Base-by-base conservation (phyloP, 1,140 invertebrate genomes). In the Zeugodacus cucurbitae region DNA sequence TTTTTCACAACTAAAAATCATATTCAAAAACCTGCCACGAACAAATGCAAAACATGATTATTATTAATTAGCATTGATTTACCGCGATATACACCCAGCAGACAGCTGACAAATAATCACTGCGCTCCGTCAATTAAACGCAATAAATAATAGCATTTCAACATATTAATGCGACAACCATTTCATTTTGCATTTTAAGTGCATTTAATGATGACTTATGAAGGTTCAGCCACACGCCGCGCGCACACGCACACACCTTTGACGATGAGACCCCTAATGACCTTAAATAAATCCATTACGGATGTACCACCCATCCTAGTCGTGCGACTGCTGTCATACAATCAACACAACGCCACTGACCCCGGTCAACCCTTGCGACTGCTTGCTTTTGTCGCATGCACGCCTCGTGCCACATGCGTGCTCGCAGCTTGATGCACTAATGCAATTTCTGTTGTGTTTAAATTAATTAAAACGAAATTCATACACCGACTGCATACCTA, bases 371-470 rank as follows among this genome's bases (percentile, higher is more conserved):
- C 64, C 64, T 67, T 32, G 32, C 26, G 29, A 11, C 14, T 3
- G n/a, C 26, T 32, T 6, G 29, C 64, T 32, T 67, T 67, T 67
- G 64, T 67, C 26, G 11, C 26, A 67, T 67, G 29, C 58, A 59
- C 11, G 64, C 29, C 29, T 2, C 3, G 10, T 17, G 64, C 26
- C 29, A 34, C n/a, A 62, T 67, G 64, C 64, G 34, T 67, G n/a
- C n/a, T 67, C 64, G 64, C 64, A 29, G 29, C 29, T 67, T 67
- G 64, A 32, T 67, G 64, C 64, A 67, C 64, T 67, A 67, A 67
- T 67, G 64, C 29, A 67, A 67, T 67, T 32, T 67, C 64, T 67
- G 64, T 67, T 67, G 64, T 67, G 64, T 67, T 67, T 67, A 67
- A 67, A 67, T 67, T 67, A 67, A 67, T 67, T 67, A 67, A 67